Evolutionary conservation across 2,797 vertebrate genomes (phyloP).

Genomic region (Bovichtus variegatus): DNA sequence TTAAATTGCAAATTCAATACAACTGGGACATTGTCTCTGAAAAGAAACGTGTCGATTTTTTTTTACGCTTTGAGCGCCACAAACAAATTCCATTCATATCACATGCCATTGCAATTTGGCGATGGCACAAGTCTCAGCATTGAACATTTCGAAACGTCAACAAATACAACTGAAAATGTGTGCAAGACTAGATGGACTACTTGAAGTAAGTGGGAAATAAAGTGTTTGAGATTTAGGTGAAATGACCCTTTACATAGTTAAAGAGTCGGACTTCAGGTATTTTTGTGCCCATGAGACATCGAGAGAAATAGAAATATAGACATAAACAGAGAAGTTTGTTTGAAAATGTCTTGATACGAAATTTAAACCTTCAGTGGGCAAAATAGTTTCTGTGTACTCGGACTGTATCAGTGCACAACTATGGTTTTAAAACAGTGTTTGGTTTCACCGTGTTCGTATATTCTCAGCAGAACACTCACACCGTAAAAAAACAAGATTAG

Average conservation of each 20-base stretch:
- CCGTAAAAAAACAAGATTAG: slow-evolving; percentile 59
- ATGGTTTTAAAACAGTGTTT: slow-evolving; percentile 2
- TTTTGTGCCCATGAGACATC: not conserved
- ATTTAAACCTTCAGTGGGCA: not conserved
- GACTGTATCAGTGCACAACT: not conserved
- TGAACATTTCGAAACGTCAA: not conserved
- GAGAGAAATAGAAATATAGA: not conserved
- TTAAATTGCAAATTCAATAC: too few relatives aligned
- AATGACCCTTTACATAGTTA: not conserved
- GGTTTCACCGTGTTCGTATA: slow-evolving; percentile 7
- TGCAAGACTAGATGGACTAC: not conserved
- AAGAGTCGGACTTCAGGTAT: not conserved
- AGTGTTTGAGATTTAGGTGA: not conserved
- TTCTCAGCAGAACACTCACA: slow-evolving; percentile 29
- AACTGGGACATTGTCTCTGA: not conserved
- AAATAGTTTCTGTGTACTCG: not conserved
- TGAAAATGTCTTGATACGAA: not conserved
- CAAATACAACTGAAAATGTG: not conserved
- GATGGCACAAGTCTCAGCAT: too few relatives aligned
- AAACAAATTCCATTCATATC: not conserved
- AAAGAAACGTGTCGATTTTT: not conserved
- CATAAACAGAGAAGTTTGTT: not conserved
- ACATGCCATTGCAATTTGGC: too few relatives aligned
- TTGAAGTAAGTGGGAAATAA: not conserved
- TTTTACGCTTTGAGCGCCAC: not conserved